Conservation (phyloP, 1,140 invertebrate genomes). For the Drosophila subobscura region DNA sequence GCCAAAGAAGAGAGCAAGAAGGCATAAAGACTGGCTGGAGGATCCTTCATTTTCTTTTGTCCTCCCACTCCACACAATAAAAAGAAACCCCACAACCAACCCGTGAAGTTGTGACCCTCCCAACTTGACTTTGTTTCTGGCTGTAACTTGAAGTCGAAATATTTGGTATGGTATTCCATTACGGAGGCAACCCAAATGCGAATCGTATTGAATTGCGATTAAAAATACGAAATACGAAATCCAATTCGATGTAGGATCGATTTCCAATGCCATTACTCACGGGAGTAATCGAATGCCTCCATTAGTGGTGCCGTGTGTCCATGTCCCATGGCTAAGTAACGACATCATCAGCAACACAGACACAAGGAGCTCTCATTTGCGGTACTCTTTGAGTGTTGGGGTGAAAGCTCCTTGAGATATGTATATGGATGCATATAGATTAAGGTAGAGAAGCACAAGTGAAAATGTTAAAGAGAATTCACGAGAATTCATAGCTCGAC, state of each 20-base stretch:
- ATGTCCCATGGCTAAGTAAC: no score
- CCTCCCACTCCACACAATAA: not conserved
- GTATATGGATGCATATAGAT: no score
- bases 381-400: no score
- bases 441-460: no score
- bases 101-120: conserved; percentile 16
- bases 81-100: conserved; percentile 40
- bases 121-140: conserved; percentile 24
- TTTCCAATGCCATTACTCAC: conserved; percentile 68
- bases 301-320: conserved; percentile 11
- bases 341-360: not conserved
- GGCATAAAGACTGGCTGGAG: not conserved
- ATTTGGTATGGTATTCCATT: conserved; percentile 33
- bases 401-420: no score
- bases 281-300: conserved; percentile 34
- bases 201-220: conserved; percentile 49
- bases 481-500: no score
- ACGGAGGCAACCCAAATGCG: conserved; percentile 17
- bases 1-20: not conserved
- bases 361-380: not conserved
- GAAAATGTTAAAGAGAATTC: no score
- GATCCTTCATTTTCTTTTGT: no score
- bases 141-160: conserved; percentile 31
- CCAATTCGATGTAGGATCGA: conserved; percentile 39
- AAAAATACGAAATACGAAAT: conserved; percentile 39